Evolutionary conservation across 2,797 vertebrate species (phyloP), one percentile per base, ranked within the genome.

Genomic region (Streptopelia turtur): DNA sequence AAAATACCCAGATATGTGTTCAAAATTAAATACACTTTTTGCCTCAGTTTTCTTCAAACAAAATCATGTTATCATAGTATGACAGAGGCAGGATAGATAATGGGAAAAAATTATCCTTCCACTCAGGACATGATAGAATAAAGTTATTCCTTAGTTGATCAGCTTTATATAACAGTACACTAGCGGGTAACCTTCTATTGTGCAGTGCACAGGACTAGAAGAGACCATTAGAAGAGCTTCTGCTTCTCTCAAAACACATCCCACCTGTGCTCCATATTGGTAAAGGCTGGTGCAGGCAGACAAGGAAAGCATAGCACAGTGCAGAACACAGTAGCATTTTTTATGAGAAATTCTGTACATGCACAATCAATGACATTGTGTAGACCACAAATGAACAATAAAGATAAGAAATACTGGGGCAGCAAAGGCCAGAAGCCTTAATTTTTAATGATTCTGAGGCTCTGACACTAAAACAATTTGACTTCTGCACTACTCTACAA

Each of bases 391-490:
- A 68, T 60, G 63, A 89, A 80, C 33, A 95, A 88, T 72, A 91
- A 93, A 96, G 70, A 94, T 87, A 87, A 94, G 83, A 6, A 57
- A 66, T 22, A 76, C 16, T 31, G 16, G 35, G 64, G 49, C 47
- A 94, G 69, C 22, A 79, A 88, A 95, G 79, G 59, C 41, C 76
- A 95, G 63, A 89, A 87, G 50, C 31, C 14, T 76, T 71, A 91
- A 74, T 88, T 92, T 89, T 79, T 82, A 90, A 78, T 64, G 28
- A 84, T 83, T 92, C 28, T 27, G 47, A 79, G 55, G n/a, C 4
- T 90, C 47, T 84, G 55, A 90, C 69, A 85, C 64, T 83, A 79
- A 95, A 92, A 2, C 28, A 88, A 25, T 60, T 64, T 79, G 43
- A 94, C 65, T 87, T 90, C 63, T 92, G 47, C 27, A 41, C 37